These are phyloP conservation scores for Sipha maydis DNA, from an alignment of 2,888 invertebrate species.

Conservation along the genomic window DNA sequence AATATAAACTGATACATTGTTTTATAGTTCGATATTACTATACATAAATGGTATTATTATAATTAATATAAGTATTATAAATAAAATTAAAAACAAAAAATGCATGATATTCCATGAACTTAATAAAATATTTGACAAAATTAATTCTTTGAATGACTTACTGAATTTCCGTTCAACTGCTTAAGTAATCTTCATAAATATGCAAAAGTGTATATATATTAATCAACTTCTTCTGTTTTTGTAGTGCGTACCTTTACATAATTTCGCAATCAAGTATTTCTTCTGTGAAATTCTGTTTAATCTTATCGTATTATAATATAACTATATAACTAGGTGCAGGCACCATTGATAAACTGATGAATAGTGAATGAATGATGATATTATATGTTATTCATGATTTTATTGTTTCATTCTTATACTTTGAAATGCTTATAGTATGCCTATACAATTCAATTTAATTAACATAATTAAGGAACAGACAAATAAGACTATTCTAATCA, in stretches of 20 bases:
- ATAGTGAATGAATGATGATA: slow-evolving; percentile 1
- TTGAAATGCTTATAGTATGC: too few species aligned
- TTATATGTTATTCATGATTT: neutral
- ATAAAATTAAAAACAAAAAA: neutral
- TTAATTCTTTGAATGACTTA: neutral
- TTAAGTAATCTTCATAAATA: neutral
- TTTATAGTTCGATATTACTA: too few species aligned
- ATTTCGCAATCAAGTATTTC: slow-evolving; percentile 6
- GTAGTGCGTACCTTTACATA: slow-evolving; percentile 12
- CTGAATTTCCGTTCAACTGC: neutral
- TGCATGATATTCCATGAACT: neutral
- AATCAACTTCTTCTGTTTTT: slow-evolving; percentile 6
- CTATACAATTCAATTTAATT: too few species aligned
- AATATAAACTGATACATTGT: too few species aligned
- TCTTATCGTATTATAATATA: slow-evolving; percentile 33
- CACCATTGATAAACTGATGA: slow-evolving; percentile 31
- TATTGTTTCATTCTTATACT: too few species aligned
- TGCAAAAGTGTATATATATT: neutral
- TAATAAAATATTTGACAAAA: neutral
- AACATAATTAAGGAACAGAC: too few species aligned
- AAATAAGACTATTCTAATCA: too few species aligned
- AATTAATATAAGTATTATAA: neutral
- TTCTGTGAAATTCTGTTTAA: slow-evolving; percentile 37
- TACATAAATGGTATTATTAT: too few species aligned
- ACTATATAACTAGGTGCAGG: slow-evolving; percentile 1